Percentiles rank a stretch among this genome's conserved stretches.
These are phyloP conservation scores for Drosophila sechellia DNA, from an alignment of 1,140 invertebrate species.

Conservation along the genomic window DNA sequence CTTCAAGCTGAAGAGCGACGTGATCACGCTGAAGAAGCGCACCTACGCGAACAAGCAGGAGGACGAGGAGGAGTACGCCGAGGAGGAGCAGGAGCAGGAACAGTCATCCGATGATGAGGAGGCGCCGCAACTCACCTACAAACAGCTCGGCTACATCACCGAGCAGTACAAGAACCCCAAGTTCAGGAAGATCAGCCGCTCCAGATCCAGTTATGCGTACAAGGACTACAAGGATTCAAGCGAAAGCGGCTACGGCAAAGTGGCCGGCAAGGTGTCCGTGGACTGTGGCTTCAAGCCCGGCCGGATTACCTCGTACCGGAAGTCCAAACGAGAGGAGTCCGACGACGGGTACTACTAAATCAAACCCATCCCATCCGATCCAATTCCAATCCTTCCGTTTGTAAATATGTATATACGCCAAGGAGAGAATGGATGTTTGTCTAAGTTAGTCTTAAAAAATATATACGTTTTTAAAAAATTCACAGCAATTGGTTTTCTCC, in stretches of 20 bases:
- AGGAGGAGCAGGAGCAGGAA: slow-evolving; percentile 59
- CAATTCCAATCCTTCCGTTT: slow-evolving; percentile 5
- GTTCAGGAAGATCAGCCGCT: slow-evolving; percentile 56
- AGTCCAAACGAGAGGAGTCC: slow-evolving; percentile 62
- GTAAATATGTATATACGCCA: slow-evolving; percentile 37
- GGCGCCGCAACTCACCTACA: slow-evolving; percentile 68
- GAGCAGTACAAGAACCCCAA: slow-evolving; percentile 79
- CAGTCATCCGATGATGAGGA: slow-evolving; percentile 32
- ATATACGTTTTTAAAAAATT: slow-evolving; percentile 7
- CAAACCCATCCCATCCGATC: not conserved
- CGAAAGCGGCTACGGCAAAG: slow-evolving; percentile 57
- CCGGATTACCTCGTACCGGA: slow-evolving; percentile 65
- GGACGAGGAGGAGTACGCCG: slow-evolving; percentile 67
- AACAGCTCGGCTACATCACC: slow-evolving; percentile 72
- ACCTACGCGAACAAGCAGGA: slow-evolving; percentile 49
- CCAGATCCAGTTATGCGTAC: slow-evolving; percentile 30
- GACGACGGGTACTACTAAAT: slow-evolving; percentile 42
- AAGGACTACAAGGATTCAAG: slow-evolving; percentile 25
- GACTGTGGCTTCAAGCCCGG: slow-evolving; percentile 80
- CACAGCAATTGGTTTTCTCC: not conserved
- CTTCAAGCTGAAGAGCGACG: slow-evolving; percentile 82
- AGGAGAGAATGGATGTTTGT: slow-evolving; percentile 17
- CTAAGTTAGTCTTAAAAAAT: slow-evolving; percentile 20
- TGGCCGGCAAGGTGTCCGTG: slow-evolving; percentile 59
- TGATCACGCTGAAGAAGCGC: slow-evolving; percentile 83